Evolutionary conservation across 2,113 vertebrate species (phyloP), one percentile per base, ranked within the genome.

Genomic region (Noctilio leporinus): DNA sequence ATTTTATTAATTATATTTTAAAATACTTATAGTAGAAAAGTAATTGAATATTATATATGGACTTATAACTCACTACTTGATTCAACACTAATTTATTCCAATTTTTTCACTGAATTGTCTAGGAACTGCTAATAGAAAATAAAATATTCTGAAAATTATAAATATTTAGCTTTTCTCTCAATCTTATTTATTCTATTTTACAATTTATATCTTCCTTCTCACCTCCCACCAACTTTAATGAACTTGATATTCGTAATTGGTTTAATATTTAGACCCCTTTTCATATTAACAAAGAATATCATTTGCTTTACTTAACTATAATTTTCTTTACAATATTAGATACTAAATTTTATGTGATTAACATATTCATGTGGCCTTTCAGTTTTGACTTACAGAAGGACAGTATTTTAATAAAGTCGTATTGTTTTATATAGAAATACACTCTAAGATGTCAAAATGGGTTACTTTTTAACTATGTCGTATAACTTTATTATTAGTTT

Each of bases 121-220:
- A 89, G 49, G 22, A 38, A 38, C 73, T 78, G 94, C 43, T 30
- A 83, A 59, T 45, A 94, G 47, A 96, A 47, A 93, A 88, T 83
- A 76, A 95, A 93, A 26, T 89, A 93, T 93, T 96, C 43, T 86
- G 62, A 86, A 96, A 89, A 86, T 86, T 88, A 57, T 83, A 40
- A 92, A 43, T 64, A 73, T 93, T 95, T 84, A 85, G 24, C 73
- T 95, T 95, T 62, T 16, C 40, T 96, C 90, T 95, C 24, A 80
- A 80, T 70, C 87, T 65, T 55, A 45, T 35, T 90, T 83, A 80
- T 85, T 96, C 51, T 93, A 33, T 69, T 92, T 84, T 40, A 70
- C 65, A 51, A 76, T 75, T 72, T 92, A 45, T 15, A 65, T 62
- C 76, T 77, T 75, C 40, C 53, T 75, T 49, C 38, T 57, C 28